Evolutionary conservation across 2,113 vertebrate genomes (phyloP), one percentile per base, ranked within the genome.

Genomic region (Lanius ludovicianus): DNA sequence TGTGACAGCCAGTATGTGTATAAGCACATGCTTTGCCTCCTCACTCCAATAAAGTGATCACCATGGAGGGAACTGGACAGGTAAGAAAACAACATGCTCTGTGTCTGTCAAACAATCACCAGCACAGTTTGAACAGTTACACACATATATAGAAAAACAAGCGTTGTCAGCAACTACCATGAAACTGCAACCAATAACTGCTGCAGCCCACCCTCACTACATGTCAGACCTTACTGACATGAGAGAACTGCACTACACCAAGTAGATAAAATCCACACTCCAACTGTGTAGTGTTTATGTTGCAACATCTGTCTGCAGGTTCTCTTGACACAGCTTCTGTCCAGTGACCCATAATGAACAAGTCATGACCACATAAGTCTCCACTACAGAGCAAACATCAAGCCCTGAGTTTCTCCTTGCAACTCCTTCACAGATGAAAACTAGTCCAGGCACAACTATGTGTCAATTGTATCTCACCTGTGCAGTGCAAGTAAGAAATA

Each of bases 201-300:
- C 28, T 69, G 50, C 35, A 65, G 53, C 53, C 49, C n/a, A 47
- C 53, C 55, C 46, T 56, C 39, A 9, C 19, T 49, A 33, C 25
- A 11, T 3, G 5, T 46, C 65, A 80, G 41, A 71, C 37, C 18
- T 73, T 33, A 35, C 37, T 0, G 0, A 37, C 37, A 37, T 37
- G 82, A 87, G 23, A 47, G 39, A 82, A 70, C 33, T 44, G 50
- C 62, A 8, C 31, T 62, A 35, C 28, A 73, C 10, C 23, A 49
- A 73, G 41, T 1, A 69, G n/a, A 60, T 44, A 68, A 89, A 94
- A 56, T 14, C 30, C 37, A 53, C n/a, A 30, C 1, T 0, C 41
- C 4, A 4, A 3, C 56, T 41, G 11, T 49, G 23, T 55, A 30
- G 9, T 42, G 33, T 46, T 93, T 78, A 25, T 55, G 21, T 57